These are phyloP conservation scores for Ormyrus rosae DNA, from an alignment of 2,888 invertebrate species.

Conservation along the genomic window DNA sequence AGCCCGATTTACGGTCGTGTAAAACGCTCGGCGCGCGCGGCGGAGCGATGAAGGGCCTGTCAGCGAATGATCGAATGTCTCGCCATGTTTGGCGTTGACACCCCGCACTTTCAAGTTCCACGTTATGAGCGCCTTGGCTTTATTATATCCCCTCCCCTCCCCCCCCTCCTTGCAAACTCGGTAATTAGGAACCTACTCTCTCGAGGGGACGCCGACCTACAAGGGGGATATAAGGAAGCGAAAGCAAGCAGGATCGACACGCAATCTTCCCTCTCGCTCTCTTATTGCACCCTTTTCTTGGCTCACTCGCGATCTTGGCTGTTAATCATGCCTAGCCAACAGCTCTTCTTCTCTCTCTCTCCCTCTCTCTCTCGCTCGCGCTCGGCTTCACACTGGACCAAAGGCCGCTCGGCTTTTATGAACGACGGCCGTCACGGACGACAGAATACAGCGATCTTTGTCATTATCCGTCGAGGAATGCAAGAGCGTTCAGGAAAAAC, in stretches of 20 bases:
- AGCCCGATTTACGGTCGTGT: conserved; percentile 17
- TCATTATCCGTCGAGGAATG: conserved; percentile 36
- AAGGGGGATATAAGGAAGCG: conserved; percentile 27
- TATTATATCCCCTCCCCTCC: background rate
- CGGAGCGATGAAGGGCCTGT: conserved; percentile 19
- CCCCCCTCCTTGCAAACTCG: background rate
- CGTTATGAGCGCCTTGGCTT: conserved; percentile 23
- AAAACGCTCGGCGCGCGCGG: no score
- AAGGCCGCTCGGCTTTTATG: conserved; percentile 14
- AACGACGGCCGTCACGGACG: conserved; percentile 41
- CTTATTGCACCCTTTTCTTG: conserved; percentile 42
- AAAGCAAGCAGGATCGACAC: conserved; percentile 30
- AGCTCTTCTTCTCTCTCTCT: background rate
- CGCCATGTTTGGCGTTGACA: conserved; percentile 37
- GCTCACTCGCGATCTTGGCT: conserved; percentile 17
- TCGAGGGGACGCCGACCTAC: background rate
- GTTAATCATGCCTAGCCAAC: conserved; percentile 41
- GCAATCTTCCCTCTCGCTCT: conserved; percentile 28
- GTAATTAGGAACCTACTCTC: conserved; percentile 29
- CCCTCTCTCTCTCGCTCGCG: background rate
- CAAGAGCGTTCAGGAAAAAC: background rate
- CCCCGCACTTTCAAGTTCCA: conserved; percentile 38
- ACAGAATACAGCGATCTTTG: conserved; percentile 39
- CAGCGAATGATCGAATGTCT: conserved; percentile 38
- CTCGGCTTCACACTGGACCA: no score